A percentile compares a stretch with the other conserved stretches of the same genome.
Evolutionary conservation across 2,113 vertebrate species (phyloP).

Genomic region (Poeciliopsis turrubarensis): DNA sequence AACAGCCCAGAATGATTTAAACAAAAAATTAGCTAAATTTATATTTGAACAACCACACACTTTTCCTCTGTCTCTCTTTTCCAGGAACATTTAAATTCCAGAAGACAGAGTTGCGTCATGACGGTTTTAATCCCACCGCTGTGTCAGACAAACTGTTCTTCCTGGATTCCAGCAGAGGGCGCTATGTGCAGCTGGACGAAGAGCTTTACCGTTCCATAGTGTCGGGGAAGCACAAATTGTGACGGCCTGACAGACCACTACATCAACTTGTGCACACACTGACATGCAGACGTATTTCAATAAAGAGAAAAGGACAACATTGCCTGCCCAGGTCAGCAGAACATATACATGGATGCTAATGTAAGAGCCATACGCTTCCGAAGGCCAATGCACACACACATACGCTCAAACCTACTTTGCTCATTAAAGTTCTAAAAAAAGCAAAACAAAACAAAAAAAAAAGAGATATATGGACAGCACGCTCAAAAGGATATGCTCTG

Average conservation of each 20-base stretch:
- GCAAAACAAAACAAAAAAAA: slow-evolving; percentile 3
- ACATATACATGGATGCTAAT: slow-evolving; percentile 23
- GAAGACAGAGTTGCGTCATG: slow-evolving; percentile 90
- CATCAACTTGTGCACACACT: slow-evolving; percentile 28
- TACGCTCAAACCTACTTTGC: slow-evolving; percentile 27
- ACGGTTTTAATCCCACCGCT: slow-evolving; percentile 83
- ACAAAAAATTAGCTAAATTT: not conserved
- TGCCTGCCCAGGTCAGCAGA: slow-evolving; percentile 70
- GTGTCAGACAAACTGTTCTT: slow-evolving; percentile 91
- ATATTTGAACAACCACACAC: not conserved
- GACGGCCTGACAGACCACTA: slow-evolving; percentile 62
- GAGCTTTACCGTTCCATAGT: slow-evolving; percentile 84
- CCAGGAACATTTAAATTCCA: slow-evolving; percentile 97
- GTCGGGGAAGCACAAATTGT: slow-evolving; percentile 91
- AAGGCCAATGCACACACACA: slow-evolving; percentile 32
- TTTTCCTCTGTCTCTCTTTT: not conserved
- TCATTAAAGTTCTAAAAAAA: slow-evolving; percentile 16
- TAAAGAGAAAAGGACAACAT: slow-evolving; percentile 28
- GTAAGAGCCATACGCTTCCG: slow-evolving; percentile 56
- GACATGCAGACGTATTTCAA: slow-evolving; percentile 1
- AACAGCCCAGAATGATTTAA: not conserved
- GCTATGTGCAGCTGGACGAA: slow-evolving; percentile 81
- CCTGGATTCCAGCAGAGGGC: slow-evolving; percentile 87
- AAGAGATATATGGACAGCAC: slow-evolving; percentile 33
- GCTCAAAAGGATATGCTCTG: slow-evolving; percentile 29